Evolutionary conservation across 64 coral and sea anemone species (phyloP), one percentile per base, ranked within the genome.

Genomic region (Acropora tenuis): DNA sequence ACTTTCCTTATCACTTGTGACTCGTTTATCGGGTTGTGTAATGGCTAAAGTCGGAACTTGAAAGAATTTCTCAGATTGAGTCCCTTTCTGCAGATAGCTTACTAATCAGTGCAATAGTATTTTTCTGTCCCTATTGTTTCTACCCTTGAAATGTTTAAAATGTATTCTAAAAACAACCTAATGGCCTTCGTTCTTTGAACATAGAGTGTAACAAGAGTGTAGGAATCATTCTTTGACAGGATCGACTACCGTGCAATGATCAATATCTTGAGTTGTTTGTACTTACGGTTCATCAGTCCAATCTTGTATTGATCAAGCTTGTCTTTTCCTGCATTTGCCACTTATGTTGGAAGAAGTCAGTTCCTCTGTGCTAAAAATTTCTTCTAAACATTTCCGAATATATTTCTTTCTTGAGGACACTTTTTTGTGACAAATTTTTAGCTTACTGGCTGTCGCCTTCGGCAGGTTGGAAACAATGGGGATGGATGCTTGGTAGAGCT

Each of bases 241-340:
- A 68, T 68, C 10, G 65, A 68, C 65, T 68, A 68, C 65, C 11
- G 16, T 68, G 65, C 65, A 68, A 68, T 68, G 65, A 74, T 74
- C 71, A 74, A 40, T 73, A 73, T 74, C 30, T 30, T 30, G n/a
- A 74, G 20, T 74, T n/a, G 16, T 74, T 30, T 41, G 41, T 74
- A 74, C 18, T 74, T 41, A 74, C 6, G 71, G 18, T 74, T 74
- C 1, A 74, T 41, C n/a, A 74, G 71, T 74, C 30, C 71, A 74
- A 74, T 41, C 71, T 74, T 74, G 71, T 71, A 74, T 74, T 74
- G n/a, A 74, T 74, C 71, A 74, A 74, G 71, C 71, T 74, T 74
- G 71, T 74, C 71, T 74, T 74, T 74, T 18, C 71, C 71, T 30
- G 71, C 18, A 8, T 74, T 74, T 74, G 71, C 71, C 71, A 74